These are phyloP conservation scores for Tachina fera DNA, from an alignment of 2,888 invertebrate genomes.

Conservation along the genomic window DNA sequence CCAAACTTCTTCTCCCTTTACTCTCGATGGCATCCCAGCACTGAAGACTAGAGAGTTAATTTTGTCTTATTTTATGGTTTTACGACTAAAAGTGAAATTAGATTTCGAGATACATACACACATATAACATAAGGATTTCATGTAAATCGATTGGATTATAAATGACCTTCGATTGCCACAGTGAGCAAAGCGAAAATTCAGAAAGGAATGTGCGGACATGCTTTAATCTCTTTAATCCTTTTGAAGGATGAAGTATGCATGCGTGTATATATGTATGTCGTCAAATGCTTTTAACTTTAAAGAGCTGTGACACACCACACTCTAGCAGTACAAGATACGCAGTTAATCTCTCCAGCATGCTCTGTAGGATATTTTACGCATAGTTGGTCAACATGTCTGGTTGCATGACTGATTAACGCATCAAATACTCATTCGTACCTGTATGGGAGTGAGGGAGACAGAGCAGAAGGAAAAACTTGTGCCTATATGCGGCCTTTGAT, in stretches of 20 bases:
- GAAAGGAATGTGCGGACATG: constrained; percentile 39
- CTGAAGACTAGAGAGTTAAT: constrained; percentile 2
- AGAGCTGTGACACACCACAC: constrained; percentile 11
- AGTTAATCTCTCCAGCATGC: constrained; percentile 27
- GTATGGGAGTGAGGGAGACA: background rate
- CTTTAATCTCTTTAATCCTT: constrained; percentile 66
- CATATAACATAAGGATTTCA: constrained; percentile 8
- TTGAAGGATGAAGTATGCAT: constrained; percentile 61
- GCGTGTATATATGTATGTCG: no score
- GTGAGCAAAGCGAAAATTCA: constrained; percentile 10
- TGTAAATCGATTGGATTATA: constrained; percentile 47
- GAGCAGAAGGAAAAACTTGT: no score
- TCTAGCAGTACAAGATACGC: background rate
- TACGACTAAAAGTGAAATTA: constrained; percentile 61
- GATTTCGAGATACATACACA: background rate
- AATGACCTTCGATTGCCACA: constrained; percentile 49
- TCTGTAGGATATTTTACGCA: constrained; percentile 43
- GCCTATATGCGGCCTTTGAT: background rate
- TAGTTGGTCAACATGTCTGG: constrained; percentile 37
- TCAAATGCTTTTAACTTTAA: constrained; percentile 44
- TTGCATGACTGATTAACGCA: constrained; percentile 35
- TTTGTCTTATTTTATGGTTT: constrained; percentile 52
- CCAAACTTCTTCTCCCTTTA: background rate
- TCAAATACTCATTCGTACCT: background rate
- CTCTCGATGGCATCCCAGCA: background rate